phyloP scores from a whole-genome alignment of 1,140 invertebrate genomes.

The Scaptomyza pallida region DNA sequence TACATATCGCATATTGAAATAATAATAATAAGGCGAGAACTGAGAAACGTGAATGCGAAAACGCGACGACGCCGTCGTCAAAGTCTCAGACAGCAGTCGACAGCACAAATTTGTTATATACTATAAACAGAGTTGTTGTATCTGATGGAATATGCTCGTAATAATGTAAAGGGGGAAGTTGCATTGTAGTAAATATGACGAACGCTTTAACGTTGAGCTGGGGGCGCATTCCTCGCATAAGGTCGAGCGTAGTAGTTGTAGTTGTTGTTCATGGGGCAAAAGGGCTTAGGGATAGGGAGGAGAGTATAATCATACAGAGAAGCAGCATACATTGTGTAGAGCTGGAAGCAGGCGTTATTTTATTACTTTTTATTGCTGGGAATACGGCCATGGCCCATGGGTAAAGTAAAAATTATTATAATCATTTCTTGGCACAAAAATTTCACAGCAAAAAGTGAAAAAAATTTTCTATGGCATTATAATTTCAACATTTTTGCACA shows the following conservation, averaged over 20 bases:
- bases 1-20: slow-evolving; percentile 71
- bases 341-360: slow-evolving; percentile 32
- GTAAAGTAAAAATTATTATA: slow-evolving; percentile 19
- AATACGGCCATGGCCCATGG: slow-evolving; percentile 45
- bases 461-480: slow-evolving; percentile 32
- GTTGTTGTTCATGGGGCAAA: neutral
- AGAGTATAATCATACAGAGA: slow-evolving; percentile 25
- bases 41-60: slow-evolving; percentile 76
- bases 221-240: slow-evolving; percentile 72
- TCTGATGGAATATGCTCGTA: slow-evolving; percentile 71
- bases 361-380: slow-evolving; percentile 23
- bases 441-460: slow-evolving; percentile 35
- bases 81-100: slow-evolving; percentile 63
- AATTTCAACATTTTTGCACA: neutral
- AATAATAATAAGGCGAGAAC: slow-evolving; percentile 77
- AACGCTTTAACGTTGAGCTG: slow-evolving; percentile 48
- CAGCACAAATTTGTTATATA: slow-evolving; percentile 53
- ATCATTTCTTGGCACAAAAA: slow-evolving; percentile 28
- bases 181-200: slow-evolving; percentile 55
- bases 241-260: slow-evolving; percentile 59
- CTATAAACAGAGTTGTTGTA: slow-evolving; percentile 46
- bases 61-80: slow-evolving; percentile 61
- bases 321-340: slow-evolving; percentile 4
- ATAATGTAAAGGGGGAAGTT: slow-evolving; percentile 65
- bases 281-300: slow-evolving; percentile 11